Base-by-base conservation (phyloP, 2,888 invertebrate genomes). In the Entomobrya multifasciata region DNA sequence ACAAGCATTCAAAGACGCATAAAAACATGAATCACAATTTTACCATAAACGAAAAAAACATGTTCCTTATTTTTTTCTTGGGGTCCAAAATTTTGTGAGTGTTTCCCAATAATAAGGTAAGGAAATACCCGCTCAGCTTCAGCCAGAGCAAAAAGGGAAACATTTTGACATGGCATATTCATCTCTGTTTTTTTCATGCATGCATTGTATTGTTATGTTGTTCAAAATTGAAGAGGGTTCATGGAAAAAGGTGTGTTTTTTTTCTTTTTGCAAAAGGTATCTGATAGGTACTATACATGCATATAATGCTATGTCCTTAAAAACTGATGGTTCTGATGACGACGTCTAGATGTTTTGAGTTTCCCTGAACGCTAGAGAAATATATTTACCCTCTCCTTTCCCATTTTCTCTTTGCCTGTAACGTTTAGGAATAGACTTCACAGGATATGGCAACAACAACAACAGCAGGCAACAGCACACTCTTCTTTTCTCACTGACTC, bases 1-100 rank as follows among this genome's bases (percentile, higher is more conserved):
- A 60, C 81, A 81, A 72, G 72, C 57, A 81, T 81, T 44, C 78
- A 78, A 62, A 60, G 60, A n/a, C n/a, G 57, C 72, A 81, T 81
- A 81, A 81, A 79, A 81, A 81, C 72, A 60, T 47, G 72, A 81
- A 81, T 72, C 81, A 81, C 81, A 81, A 72, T 81, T 60, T 57
- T 81, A 81, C 17, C 10, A 17, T 72, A 72, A 55, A n/a, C 11
- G 27, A 74, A 11, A 80, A 77, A 82, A 74, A 83, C 83, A 76
- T 65, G 83, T 65, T n/a, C 74, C 74, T 83, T 52, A 62, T 17
- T 76, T 76, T 83, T 74, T n/a, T n/a, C n/a, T n/a, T n/a, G n/a
- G n/a, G n/a, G n/a, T n/a, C n/a, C n/a, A n/a, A n/a, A n/a, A n/a
- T n/a, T n/a, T n/a, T n/a, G n/a, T n/a, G n/a, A n/a, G n/a, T n/a